These are phyloP conservation scores for Sparidentex hasta DNA, from an alignment of 2,797 vertebrate species.

Conservation along the genomic window DNA sequence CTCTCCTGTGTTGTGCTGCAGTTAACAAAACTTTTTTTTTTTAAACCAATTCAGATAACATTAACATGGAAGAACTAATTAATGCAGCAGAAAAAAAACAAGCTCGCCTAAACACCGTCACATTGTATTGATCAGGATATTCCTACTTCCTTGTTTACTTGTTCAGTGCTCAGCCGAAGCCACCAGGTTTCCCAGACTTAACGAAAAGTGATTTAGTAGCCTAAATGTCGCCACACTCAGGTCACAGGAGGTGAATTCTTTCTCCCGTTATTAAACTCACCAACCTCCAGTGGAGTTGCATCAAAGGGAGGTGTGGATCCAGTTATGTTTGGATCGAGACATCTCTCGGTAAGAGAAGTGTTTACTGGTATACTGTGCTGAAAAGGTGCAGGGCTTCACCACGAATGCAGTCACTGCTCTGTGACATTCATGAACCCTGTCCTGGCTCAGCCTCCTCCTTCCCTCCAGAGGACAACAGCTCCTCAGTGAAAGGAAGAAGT, in stretches of 20 bases:
- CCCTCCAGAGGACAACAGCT: no score
- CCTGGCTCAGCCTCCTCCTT: no score
- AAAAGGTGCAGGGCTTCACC: no score
- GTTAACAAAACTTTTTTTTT: constrained; percentile 53
- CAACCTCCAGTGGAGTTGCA: background rate
- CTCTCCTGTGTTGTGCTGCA: constrained; percentile 11
- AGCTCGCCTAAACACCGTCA: background rate
- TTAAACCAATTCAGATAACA: constrained; percentile 39
- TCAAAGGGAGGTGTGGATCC: background rate
- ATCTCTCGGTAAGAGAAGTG: no score
- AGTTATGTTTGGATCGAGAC: background rate
- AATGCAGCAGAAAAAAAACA: constrained; percentile 24
- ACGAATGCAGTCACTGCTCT: no score
- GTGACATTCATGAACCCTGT: no score
- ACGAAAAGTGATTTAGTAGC: no score
- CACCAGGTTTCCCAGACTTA: background rate
- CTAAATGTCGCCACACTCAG: background rate
- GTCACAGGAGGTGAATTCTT: background rate
- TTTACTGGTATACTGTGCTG: no score
- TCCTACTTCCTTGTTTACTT: background rate
- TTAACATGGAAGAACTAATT: constrained; percentile 27
- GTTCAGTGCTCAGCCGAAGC: background rate
- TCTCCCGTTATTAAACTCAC: background rate
- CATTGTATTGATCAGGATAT: constrained; percentile 7
- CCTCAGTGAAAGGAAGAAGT: no score